Base-by-base conservation (phyloP, 2,797 vertebrate species). In the Liasis olivaceus region DNA sequence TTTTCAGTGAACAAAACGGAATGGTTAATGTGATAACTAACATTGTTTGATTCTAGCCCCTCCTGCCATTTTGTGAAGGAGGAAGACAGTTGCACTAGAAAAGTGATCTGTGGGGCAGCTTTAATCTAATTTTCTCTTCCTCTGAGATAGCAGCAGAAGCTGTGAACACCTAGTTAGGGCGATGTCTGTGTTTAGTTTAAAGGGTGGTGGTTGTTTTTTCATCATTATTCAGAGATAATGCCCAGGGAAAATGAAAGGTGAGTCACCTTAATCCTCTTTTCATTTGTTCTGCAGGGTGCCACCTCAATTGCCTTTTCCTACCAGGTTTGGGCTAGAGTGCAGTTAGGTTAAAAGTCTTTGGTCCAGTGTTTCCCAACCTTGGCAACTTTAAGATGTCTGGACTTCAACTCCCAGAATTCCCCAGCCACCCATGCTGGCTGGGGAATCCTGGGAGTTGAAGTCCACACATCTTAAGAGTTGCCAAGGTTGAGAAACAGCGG, bases 141-240 rank as follows among this genome's bases (percentile, higher is more conserved):
- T 91, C 91, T 90, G 93, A 85, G 87, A 94, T 59, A 88, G 90
- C 88, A 90, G 56, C 66, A 28, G 36, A 93, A 95, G 89, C 92
- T 26, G 91, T 93, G 92, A 72, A 59, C 90, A 77, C 58, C 42
- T 47, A 26, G 66, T 14, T 63, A 92, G 84, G 85, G 63, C 66
- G 58, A 93, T 94, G 95, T 91, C 88, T 54, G 15, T 85, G 89
- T 92, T 81, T 63, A 92, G 24, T 90, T 87, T 90, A 13, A 89
- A 89, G 59, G 87, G 84, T 42, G 95, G 42, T 92, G 93, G 62
- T 90, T 63, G 1, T 54, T 6, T 84, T 89, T 69, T 56, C 59
- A 81, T 63, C 14, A 31, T 62, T 42, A 47, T 11, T 92, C 77
- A 42, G 54, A 94, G 87, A 88, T 86, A 93, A 60, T 93, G 59